Evolutionary conservation across 2,797 vertebrate species (phyloP).

Genomic region (Scolopax rusticola): DNA sequence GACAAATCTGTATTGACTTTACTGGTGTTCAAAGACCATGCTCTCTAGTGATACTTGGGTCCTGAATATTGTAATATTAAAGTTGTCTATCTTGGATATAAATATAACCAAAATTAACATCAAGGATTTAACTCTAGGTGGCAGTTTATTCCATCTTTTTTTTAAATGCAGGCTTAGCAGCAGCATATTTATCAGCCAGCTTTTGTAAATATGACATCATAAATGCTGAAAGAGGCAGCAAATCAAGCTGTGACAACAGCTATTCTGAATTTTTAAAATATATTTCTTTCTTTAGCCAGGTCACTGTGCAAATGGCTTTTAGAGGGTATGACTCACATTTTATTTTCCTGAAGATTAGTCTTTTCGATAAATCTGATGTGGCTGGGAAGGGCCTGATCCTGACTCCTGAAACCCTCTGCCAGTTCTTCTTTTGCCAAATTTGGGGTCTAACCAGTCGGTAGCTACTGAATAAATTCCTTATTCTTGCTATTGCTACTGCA

Average conservation of each 20-base stretch:
- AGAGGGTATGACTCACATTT: not conserved
- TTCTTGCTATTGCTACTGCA: not conserved
- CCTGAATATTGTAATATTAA: not conserved
- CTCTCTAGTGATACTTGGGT: not conserved
- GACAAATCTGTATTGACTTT: not conserved
- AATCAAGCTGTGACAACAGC: not conserved
- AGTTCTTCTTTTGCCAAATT: not conserved
- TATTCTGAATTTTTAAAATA: not conserved
- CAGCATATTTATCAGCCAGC: not conserved
- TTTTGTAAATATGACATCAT: not conserved
- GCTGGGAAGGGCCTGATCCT: not conserved
- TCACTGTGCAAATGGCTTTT: not conserved
- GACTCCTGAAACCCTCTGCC: not conserved
- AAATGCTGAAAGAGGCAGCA: not conserved
- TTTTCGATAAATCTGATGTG: not conserved
- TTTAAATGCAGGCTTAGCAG: not conserved
- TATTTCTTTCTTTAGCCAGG: not conserved
- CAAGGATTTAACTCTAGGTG: conserved; percentile 71
- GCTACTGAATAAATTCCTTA: not conserved
- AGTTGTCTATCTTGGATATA: not conserved
- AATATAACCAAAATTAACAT: not conserved
- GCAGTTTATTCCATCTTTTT: conserved; percentile 70
- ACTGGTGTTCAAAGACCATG: not conserved
- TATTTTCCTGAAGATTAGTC: not conserved
- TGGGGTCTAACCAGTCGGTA: not conserved